These are phyloP conservation scores for Poeciliopsis turneri DNA, from an alignment of 2,797 vertebrate genomes.

Conservation along the genomic window DNA sequence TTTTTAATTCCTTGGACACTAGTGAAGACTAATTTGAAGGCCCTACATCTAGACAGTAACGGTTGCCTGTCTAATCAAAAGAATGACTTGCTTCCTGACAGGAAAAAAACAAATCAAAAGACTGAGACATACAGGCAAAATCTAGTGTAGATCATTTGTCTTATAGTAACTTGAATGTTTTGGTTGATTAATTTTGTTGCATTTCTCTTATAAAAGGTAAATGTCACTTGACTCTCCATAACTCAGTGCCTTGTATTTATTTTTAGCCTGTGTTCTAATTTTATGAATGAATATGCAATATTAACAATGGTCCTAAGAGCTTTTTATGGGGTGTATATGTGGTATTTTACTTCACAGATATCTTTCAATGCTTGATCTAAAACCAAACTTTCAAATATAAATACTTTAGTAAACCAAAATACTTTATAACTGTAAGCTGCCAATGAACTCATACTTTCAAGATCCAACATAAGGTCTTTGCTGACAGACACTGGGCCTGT, in stretches of 20 bases:
- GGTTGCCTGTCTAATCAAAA: conserved; percentile 51
- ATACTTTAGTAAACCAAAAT: conserved; percentile 40
- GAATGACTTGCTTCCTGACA: conserved; percentile 60
- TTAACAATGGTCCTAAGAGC: conserved; percentile 34
- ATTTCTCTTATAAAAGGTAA: conserved; percentile 39
- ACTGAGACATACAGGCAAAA: conserved; percentile 48
- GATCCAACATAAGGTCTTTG: conserved; percentile 36
- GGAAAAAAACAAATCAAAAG: conserved; percentile 40
- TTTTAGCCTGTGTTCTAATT: conserved; percentile 51
- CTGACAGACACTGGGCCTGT: conserved; percentile 43
- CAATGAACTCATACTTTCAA: conserved; percentile 30
- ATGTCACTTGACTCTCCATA: conserved; percentile 41
- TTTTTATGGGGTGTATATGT: conserved; percentile 45
- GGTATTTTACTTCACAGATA: conserved; percentile 46
- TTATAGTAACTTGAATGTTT: conserved; percentile 70
- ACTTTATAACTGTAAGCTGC: conserved; percentile 53
- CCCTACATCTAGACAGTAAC: conserved; percentile 54
- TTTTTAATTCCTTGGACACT: conserved; percentile 53
- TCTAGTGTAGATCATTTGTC: conserved; percentile 44
- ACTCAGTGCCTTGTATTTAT: conserved; percentile 41
- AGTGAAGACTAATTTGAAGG: conserved; percentile 43
- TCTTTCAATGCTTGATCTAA: conserved; percentile 38
- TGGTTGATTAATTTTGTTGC: conserved; percentile 36
- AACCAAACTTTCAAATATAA: conserved; percentile 45
- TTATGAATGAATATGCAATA: conserved; percentile 47